These are phyloP conservation scores for Paratrypauchen microcephalus DNA, from an alignment of 2,797 vertebrate genomes.

Conservation along the genomic window DNA sequence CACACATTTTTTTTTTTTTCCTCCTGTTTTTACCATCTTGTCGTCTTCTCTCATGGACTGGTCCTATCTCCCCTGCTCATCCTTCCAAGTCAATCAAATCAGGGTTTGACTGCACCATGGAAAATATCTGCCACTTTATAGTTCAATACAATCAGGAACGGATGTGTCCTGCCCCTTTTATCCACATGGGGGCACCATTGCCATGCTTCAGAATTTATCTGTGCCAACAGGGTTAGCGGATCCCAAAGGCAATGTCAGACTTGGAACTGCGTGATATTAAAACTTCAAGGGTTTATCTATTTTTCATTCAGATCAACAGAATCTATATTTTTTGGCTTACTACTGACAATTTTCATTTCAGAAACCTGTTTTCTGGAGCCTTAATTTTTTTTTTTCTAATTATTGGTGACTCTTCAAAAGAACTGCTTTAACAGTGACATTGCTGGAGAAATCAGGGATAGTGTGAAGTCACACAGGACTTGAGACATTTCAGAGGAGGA, in stretches of 20 bases:
- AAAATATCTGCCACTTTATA: slow-evolving; percentile 76
- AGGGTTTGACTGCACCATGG: slow-evolving; percentile 75
- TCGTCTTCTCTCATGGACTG: slow-evolving; percentile 74
- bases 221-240: slow-evolving; percentile 76
- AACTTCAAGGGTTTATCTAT: slow-evolving; percentile 76
- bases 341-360: slow-evolving; percentile 79
- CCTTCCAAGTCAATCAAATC: slow-evolving; percentile 75
- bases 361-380: slow-evolving; percentile 77
- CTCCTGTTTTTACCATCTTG: slow-evolving; percentile 54
- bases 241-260: slow-evolving; percentile 72
- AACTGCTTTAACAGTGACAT: slow-evolving; percentile 77
- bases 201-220: slow-evolving; percentile 70
- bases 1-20: slow-evolving; percentile 50
- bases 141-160: slow-evolving; percentile 76
- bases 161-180: slow-evolving; percentile 71
- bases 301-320: slow-evolving; percentile 78
- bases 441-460: slow-evolving; percentile 80
- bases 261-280: slow-evolving; percentile 72
- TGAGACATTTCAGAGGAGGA: slow-evolving; percentile 72
- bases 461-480: slow-evolving; percentile 76
- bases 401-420: slow-evolving; percentile 73
- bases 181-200: slow-evolving; percentile 75
- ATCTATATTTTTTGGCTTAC: slow-evolving; percentile 79
- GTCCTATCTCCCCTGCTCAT: slow-evolving; percentile 63
- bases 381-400: slow-evolving; percentile 72